Evolutionary conservation across 2,113 vertebrate genomes (phyloP).

Genomic region (Dromiciops gliroides): DNA sequence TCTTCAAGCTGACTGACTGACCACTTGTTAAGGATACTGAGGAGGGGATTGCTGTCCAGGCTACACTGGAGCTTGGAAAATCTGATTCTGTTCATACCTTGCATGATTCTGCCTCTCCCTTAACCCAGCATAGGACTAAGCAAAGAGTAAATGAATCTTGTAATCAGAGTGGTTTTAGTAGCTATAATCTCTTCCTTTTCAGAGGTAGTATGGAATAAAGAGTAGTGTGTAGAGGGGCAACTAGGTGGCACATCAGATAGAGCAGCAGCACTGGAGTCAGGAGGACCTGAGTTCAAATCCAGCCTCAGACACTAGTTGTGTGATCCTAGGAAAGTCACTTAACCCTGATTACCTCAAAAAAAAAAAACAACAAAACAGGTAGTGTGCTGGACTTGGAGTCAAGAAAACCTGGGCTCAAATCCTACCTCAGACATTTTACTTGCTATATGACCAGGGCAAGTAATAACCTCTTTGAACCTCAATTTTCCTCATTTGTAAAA

Average conservation of each 20-base stretch:
- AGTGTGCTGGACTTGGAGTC: background rate
- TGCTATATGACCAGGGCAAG: background rate
- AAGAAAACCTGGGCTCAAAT: background rate
- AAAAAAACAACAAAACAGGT: too few species aligned
- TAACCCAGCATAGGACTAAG: background rate
- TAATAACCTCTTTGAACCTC: background rate
- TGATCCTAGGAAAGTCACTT: background rate
- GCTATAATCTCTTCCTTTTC: background rate
- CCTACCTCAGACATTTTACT: background rate
- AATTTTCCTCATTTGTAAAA: background rate
- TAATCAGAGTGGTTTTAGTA: background rate
- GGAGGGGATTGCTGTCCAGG: background rate
- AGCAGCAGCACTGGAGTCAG: background rate
- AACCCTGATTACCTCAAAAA: background rate
- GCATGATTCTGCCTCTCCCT: background rate
- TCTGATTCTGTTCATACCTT: background rate
- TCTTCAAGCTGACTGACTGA: background rate
- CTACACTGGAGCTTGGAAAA: background rate
- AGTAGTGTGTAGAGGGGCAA: background rate
- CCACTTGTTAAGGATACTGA: background rate
- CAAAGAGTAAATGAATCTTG: background rate
- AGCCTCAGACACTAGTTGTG: background rate
- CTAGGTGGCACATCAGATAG: background rate
- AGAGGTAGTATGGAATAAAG: background rate
- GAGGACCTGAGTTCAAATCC: background rate